Base-by-base conservation (phyloP, 35 echinoderm and acorn worm genomes). In the Apostichopus parvimensis region DNA sequence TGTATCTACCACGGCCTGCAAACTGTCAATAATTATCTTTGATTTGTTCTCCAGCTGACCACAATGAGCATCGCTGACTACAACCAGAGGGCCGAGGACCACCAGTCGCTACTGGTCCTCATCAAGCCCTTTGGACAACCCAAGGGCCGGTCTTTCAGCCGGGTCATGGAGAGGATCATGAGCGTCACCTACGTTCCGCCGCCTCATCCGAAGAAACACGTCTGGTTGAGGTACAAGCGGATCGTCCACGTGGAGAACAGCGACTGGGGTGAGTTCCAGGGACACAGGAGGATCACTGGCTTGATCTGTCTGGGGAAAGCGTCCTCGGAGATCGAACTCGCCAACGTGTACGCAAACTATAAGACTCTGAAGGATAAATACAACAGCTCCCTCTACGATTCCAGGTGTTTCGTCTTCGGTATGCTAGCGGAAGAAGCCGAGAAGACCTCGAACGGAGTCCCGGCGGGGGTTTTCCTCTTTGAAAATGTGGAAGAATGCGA, bases 31-130 rank as follows among this genome's bases (percentile, higher is more conserved):
- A 8, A 88, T 88, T 88, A 26, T 52, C 62, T 88, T 88, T 45
- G 7, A 6, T 88, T 73, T 88, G 28, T 1, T 18, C 55, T 82
- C 1, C 86, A 88, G 86, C n/a, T 17, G 58, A 25, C 86, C 58
- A 97, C 28, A 62, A 98, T 98, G 96, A 98, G 96, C 82, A 94
- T 95, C 65, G 96, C 96, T 54, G 96, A 98, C 73, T 98, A 98
- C 88, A 94, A 87, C 78, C 96, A 98, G 76, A 77, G 90, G 78
- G 94, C 94, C 34, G 96, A 98, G 93, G 96, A 98, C 93, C 96
- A 98, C 82, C 96, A 98, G 77, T 78, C 92, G n/a, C 77, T 98
- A 22, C 91, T 98, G 75, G 96, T 98, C 73, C 95, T 95, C 7
- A 80, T 98, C 79, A 98, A 95, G 88, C 68, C 85, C 45, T 56